These are phyloP conservation scores for Aspidiotus rigidus DNA, from an alignment of 2,888 invertebrate genomes.

Conservation along the genomic window DNA sequence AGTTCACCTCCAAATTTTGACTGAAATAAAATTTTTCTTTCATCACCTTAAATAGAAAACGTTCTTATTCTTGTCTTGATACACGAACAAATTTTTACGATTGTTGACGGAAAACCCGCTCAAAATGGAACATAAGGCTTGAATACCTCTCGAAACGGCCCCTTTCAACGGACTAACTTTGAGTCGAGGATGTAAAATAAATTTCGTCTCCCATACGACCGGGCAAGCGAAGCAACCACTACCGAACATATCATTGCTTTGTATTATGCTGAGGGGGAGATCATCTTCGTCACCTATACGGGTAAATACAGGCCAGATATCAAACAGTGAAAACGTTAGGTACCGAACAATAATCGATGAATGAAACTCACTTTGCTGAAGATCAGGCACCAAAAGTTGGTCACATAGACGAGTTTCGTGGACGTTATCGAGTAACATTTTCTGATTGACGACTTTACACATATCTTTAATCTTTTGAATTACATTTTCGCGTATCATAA, in stretches of 20 bases:
- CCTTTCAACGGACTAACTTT: conserved; percentile 55
- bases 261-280: neutral
- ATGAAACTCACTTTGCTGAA: conserved; percentile 35
- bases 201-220: conserved; percentile 61
- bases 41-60: conserved; percentile 52
- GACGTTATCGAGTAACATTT: conserved; percentile 57
- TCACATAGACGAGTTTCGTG: conserved; percentile 59
- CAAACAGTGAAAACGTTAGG: neutral
- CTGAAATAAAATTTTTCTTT: too few relatives aligned
- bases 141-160: conserved; percentile 53
- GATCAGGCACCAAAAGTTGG: conserved; percentile 56
- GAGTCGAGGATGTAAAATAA: conserved; percentile 60
- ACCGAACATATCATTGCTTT: conserved; percentile 44
- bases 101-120: conserved; percentile 62
- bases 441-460: conserved; percentile 59
- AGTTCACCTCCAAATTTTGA: neutral
- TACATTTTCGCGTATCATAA: conserved; percentile 48
- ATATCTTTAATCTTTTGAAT: conserved; percentile 51
- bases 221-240: conserved; percentile 65
- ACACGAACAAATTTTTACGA: conserved; percentile 67
- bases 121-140: conserved; percentile 56
- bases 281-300: conserved; percentile 17
- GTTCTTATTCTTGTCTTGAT: conserved; percentile 53
- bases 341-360: neutral
- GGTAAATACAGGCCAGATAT: neutral